Evolutionary conservation across 2,888 invertebrate species (phyloP).

Genomic region (Creontiades dilutus): DNA sequence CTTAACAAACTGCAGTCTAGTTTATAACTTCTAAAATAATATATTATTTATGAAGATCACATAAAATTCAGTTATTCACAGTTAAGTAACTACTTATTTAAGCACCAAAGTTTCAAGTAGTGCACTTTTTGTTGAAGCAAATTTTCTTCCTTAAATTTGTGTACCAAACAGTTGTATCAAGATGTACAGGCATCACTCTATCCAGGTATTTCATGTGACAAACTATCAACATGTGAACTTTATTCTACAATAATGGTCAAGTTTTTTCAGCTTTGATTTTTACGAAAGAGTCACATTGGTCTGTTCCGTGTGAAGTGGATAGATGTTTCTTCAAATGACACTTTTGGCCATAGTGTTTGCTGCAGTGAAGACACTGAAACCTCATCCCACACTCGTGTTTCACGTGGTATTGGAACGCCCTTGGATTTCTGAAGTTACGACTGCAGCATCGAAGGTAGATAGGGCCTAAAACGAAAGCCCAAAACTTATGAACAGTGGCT

Average conservation of each 20-base stretch:
- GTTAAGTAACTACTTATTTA: no score
- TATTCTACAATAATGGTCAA: background rate
- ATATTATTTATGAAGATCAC: no score
- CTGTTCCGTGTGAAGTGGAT: background rate
- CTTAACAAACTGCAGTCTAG: no score
- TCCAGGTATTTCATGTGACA: background rate
- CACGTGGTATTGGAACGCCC: slow-evolving; percentile 65
- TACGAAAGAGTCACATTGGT: background rate
- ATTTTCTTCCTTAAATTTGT: no score
- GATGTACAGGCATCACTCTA: background rate
- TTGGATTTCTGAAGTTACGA: slow-evolving; percentile 60
- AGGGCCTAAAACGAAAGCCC: no score
- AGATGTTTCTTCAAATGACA: background rate
- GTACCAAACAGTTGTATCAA: no score
- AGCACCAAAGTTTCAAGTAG: background rate
- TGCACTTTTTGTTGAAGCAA: no score
- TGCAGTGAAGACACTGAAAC: slow-evolving; percentile 59
- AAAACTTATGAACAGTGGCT: no score
- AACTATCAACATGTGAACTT: background rate
- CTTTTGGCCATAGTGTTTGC: slow-evolving; percentile 62
- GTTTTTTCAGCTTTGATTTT: background rate
- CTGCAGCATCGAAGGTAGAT: slow-evolving; percentile 12
- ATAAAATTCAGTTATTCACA: no score
- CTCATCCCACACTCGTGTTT: slow-evolving; percentile 76
- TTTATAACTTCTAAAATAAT: no score